These are phyloP conservation scores for Balearica regulorum DNA, from an alignment of 2,797 vertebrate species.

Conservation along the genomic window DNA sequence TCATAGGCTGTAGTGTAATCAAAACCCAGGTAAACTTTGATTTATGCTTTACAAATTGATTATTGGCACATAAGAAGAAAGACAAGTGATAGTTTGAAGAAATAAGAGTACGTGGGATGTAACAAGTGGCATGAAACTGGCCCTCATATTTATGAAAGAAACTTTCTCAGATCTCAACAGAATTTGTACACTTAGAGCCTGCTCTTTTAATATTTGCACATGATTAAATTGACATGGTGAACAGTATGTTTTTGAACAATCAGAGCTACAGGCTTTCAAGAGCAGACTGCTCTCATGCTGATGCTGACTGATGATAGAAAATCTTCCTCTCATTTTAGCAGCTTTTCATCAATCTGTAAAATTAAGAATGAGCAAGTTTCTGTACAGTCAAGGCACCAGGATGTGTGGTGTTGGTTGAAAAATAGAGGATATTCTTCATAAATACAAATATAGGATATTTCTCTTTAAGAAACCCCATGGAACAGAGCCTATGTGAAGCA, in stretches of 20 bases:
- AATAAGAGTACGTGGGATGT: neutral
- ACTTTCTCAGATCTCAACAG: neutral
- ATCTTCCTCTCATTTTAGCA: constrained; percentile 9
- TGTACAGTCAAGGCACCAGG: neutral
- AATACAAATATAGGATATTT: neutral
- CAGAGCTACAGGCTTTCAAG: neutral
- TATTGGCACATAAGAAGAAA: neutral
- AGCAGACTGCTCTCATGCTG: neutral
- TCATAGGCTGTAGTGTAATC: neutral
- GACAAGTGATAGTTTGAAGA: constrained; percentile 18
- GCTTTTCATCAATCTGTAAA: constrained; percentile 21
- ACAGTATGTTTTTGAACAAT: neutral
- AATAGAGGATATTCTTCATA: neutral
- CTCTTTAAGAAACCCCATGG: neutral
- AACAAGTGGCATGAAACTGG: neutral
- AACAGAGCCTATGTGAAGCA: neutral
- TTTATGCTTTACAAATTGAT: neutral
- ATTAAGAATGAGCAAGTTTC: neutral
- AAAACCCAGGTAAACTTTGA: neutral
- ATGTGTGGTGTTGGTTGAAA: neutral
- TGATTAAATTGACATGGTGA: neutral
- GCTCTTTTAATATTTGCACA: neutral
- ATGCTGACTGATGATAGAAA: neutral
- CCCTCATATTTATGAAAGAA: neutral
- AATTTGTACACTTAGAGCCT: neutral